Conservation (phyloP, 2,797 vertebrate genomes). For the Sebastes iracundus region DNA sequence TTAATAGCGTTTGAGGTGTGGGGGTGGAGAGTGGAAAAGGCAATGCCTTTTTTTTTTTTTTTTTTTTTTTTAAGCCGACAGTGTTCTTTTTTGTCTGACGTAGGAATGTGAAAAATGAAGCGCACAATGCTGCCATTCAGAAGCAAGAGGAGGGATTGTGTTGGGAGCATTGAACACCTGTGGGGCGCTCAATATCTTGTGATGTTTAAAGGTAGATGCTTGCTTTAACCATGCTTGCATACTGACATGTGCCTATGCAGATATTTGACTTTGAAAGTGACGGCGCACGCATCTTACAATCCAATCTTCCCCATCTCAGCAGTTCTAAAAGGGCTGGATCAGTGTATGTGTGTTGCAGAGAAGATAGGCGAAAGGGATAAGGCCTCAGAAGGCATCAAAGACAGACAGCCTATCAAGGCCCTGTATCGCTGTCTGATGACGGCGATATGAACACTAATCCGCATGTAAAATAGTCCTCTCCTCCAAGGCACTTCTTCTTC, state of each 20-base stretch:
- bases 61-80: constrained; percentile 42
- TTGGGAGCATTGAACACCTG: background rate
- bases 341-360: constrained; percentile 60
- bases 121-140: constrained; percentile 22
- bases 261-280: constrained; percentile 46
- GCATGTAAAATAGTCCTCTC: constrained; percentile 78
- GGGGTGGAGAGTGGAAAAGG: constrained; percentile 19
- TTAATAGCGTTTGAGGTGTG: constrained; percentile 54
- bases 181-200: background rate
- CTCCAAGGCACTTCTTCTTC: constrained; percentile 55
- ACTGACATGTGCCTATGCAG: background rate
- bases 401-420: constrained; percentile 65
- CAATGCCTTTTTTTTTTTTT: constrained; percentile 22
- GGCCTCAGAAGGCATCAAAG: constrained; percentile 77
- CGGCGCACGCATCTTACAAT: constrained; percentile 35
- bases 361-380: constrained; percentile 78
- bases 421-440: constrained; percentile 69
- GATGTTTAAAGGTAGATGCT: background rate
- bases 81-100: constrained; percentile 58
- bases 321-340: constrained; percentile 49
- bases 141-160: constrained; percentile 2
- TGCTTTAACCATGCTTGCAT: constrained; percentile 3
- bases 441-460: constrained; percentile 80
- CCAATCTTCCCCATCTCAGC: constrained; percentile 55
- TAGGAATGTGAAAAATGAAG: constrained; percentile 33